A percentile compares a stretch with the other conserved stretches of the same genome.
Conservation (phyloP, 53 echinoderm and acorn worm species). For the Stichopus horrens region DNA sequence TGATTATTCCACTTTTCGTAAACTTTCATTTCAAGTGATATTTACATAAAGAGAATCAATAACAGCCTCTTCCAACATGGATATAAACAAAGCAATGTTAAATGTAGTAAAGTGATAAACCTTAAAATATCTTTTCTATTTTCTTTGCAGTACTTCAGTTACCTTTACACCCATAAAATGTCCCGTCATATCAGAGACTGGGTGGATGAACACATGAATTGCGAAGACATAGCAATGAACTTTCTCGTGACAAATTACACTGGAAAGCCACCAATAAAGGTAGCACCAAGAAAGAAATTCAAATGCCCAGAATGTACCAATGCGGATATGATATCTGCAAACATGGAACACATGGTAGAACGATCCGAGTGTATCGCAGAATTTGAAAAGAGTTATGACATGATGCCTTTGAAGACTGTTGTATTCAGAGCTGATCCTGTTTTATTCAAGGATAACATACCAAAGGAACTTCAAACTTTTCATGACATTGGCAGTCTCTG, state of each 20-base stretch:
- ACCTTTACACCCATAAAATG: slow-evolving; percentile 94
- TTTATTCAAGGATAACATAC: slow-evolving; percentile 82
- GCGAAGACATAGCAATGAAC: slow-evolving; percentile 99
- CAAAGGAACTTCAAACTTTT: slow-evolving; percentile 85
- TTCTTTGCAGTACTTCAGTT: slow-evolving; percentile 83
- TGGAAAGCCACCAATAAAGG: slow-evolving; percentile 92
- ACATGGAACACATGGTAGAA: slow-evolving; percentile 94
- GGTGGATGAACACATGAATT: slow-evolving; percentile 97
- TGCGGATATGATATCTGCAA: slow-evolving; percentile 86
- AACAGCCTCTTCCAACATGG: neutral
- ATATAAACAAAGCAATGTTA: neutral
- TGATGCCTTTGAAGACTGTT: slow-evolving; percentile 95
- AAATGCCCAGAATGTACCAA: slow-evolving; percentile 95
- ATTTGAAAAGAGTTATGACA: slow-evolving; percentile 79
- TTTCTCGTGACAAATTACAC: slow-evolving; percentile 86
- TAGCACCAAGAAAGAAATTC: slow-evolving; percentile 97
- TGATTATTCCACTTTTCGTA: neutral
- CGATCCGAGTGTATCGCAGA: slow-evolving; percentile 90
- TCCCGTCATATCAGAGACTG: slow-evolving; percentile 79
- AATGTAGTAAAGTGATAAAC: neutral
- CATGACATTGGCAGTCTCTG: slow-evolving; percentile 80
- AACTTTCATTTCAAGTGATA: neutral
- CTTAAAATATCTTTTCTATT: neutral
- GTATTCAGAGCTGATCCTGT: slow-evolving; percentile 94
- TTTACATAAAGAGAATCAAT: neutral